Percentiles rank a stretch among this genome's conserved stretches.
Evolutionary conservation across 2,888 invertebrate genomes (phyloP).

Genomic region (Dascillus cervinus): DNA sequence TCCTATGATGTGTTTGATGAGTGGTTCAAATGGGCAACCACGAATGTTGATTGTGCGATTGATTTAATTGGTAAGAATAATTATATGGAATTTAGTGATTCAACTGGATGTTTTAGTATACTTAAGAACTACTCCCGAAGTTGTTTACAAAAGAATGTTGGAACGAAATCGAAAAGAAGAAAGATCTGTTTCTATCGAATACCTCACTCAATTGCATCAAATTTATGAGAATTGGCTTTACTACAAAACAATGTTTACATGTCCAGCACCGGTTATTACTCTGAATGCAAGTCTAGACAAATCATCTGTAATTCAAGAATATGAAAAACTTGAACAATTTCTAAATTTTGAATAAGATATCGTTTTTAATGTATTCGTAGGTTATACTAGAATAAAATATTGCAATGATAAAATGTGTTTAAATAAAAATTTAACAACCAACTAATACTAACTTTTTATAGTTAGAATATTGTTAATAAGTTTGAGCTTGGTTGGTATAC

Average conservation of each 20-base stretch:
- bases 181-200: constrained; percentile 60
- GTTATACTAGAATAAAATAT: no score
- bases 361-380: no score
- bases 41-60: constrained; percentile 54
- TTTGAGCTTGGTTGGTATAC: no score
- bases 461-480: no score
- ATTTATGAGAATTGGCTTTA: constrained; percentile 68
- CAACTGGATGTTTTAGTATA: constrained; percentile 46
- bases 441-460: no score
- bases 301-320: constrained; percentile 33
- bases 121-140: constrained; percentile 63
- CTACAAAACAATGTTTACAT: constrained; percentile 49
- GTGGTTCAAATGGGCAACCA: constrained; percentile 68
- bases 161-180: constrained; percentile 66
- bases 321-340: constrained; percentile 33
- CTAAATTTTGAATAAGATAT: constrained; percentile 28
- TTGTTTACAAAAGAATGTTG: constrained; percentile 62
- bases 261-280: constrained; percentile 56
- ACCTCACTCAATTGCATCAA: constrained; percentile 58
- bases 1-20: constrained; percentile 63
- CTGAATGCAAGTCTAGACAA: constrained; percentile 38
- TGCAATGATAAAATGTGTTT: no score
- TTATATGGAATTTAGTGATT: background rate
- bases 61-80: constrained; percentile 67
- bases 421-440: no score